Evolutionary conservation across 2,113 vertebrate species (phyloP).

Genomic region (Eulemur macaco): DNA sequence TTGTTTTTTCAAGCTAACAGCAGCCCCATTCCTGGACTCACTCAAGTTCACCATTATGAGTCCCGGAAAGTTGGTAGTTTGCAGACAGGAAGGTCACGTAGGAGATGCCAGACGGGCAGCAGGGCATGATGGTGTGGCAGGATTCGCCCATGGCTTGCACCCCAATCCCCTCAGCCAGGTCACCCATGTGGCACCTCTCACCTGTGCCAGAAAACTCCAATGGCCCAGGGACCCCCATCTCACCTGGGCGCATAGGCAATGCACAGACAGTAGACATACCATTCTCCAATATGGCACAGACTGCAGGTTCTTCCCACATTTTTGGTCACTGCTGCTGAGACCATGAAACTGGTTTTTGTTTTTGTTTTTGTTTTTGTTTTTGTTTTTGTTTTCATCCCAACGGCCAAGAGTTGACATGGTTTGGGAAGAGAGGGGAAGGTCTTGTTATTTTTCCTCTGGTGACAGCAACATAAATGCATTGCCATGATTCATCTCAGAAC

Average conservation of each 20-base stretch:
- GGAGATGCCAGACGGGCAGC: not conserved
- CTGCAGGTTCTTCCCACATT: not conserved
- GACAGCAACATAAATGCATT: not conserved
- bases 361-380: not conserved
- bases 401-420: not conserved
- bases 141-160: not conserved
- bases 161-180: not conserved
- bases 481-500: not conserved
- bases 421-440: too few relatives aligned
- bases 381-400: not conserved
- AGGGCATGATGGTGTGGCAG: not conserved
- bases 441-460: not conserved
- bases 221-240: not conserved
- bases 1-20: not conserved
- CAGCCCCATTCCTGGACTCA: not conserved
- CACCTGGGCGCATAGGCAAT: not conserved
- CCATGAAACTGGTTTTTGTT: not conserved
- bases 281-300: not conserved
- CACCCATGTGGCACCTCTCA: not conserved
- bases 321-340: not conserved
- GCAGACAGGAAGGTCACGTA: not conserved
- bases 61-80: not conserved
- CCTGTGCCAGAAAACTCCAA: not conserved
- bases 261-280: fast-evolving
- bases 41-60: not conserved